Evolutionary conservation across 2,797 vertebrate genomes (phyloP), one percentile per base, ranked within the genome.

Genomic region (Astyanax mexicanus): DNA sequence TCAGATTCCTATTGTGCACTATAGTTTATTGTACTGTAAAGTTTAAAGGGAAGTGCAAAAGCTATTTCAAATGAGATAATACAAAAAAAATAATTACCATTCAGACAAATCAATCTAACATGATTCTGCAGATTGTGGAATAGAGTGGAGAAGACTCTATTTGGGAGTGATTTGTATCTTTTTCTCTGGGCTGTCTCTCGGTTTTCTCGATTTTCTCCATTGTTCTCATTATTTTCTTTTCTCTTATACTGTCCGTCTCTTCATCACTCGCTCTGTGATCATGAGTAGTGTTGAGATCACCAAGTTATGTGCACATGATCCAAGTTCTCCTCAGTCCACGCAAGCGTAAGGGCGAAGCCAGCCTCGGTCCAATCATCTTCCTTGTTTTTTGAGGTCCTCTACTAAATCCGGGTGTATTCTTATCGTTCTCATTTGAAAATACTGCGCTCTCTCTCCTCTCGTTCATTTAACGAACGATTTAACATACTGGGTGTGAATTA

Each of bases 11-110:
- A 87, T 94, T 93, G 95, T 97, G 96, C 96, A 98, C 96, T 97
- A 95, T 93, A 95, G 95, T 97, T 94, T 96, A 92, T 94, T 94
- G 93, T 96, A 97, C 96, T 98, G 96, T 97, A 96, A 97, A 95
- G 94, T 93, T 94, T 91, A 97, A 98, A 97, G 95, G 96, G 96
- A 97, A 92, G 94, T 96, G 94, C 94, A 95, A 94, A 91, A 85
- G 87, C 88, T 91, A 84, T 87, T 90, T 86, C 84, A 93, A 92
- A 92, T 89, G 90, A 78, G 54, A 17, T 2, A 23, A 83, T 82
- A 93, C 90, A 69, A 11, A 29, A 83, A 83, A 93, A 90, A 90
- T 87, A 87, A 89, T 87, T 88, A 92, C 82, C 85, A 86, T 90
- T 86, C 72, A 89, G 92, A 94, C 91, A 89, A 93, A 92, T 68